Base-by-base conservation (phyloP, 1,140 invertebrate genomes). In the Drosophila gunungcola region DNA sequence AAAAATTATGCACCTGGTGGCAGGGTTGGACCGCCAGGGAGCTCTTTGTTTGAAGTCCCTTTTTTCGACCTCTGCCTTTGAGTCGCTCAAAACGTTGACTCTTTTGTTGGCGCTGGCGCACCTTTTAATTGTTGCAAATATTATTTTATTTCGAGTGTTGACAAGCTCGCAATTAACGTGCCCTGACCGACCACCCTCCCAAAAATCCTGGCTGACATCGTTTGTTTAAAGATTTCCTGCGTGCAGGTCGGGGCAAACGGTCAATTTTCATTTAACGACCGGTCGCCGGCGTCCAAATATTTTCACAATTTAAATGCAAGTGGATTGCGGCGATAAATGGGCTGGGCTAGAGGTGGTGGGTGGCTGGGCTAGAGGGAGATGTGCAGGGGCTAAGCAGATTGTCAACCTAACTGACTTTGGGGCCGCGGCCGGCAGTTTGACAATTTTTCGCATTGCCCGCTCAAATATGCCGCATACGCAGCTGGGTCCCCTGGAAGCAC, bases 241-340 rank as follows among this genome's bases (percentile, higher is more conserved):
- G 72, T 54, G 49, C 41, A 29, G 10, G 29, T 12, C 7, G 34
- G 10, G 54, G 45, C 54, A 41, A 48, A 68, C 36, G 57, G 61
- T 85, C 62, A 77, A 73, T 85, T 80, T 73, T 58, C 43, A 76
- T 61, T 64, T 73, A 82, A 78, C 79, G 58, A 78, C 73, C 73
- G 41, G 39, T 21, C 49, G 34, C 43, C 38, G 43, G 64, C 56
- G 32, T 54, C 65, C 83, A 86, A 86, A 86, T 86, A 86, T 86
- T 88, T 86, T 88, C 75, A 79, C 83, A 86, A 88, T 88, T 86
- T 86, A 88, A 86, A 86, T 82, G 67, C 79, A 72, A 81, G 82
- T 62, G 67, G 55, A 69, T 61, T 36, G 52, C 38, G 60, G 29
- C 60, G 54, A 51, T 62, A 67, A 61, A 60, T 43, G 70, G 49